Base-by-base conservation (phyloP, 2,797 vertebrate genomes). In the Lepilemur ruficaudatus region DNA sequence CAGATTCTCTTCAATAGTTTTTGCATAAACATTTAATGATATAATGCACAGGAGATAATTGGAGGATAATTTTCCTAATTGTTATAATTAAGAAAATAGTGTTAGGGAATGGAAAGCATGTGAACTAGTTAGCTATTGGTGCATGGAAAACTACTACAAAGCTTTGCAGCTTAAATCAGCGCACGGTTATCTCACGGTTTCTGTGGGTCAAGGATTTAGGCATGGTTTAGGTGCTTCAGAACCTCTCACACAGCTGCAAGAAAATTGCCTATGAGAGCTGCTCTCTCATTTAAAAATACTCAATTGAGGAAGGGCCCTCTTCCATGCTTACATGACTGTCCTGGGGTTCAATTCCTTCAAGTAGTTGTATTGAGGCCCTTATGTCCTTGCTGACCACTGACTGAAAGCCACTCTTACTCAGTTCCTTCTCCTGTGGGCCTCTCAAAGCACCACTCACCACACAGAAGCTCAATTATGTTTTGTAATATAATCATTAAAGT, bases 381-480 rank as follows among this genome's bases (percentile, higher is more conserved):
- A 7, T 32, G 32, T 63, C 52, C 55, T 81, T 72, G 28, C 65
- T 81, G 11, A 18, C 17, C 28, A n/a, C 15, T 61, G 22, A 52
- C 70, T 2, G 1, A 20, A 55, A 23, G 25, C 23, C 12, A 20
- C 32, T 14, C 41, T 52, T 2, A 0, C 41, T 43, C 3, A 0
- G 15, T 72, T 93, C 63, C 55, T 52, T 32, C 59, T 70, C 43
- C 15, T 12, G 14, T 22, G 23, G 65, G 38, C 30, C 18, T 23
- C 41, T 48, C 32, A n/a, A 50, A 32, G 41, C 22, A 43, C 10
- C n/a, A 35, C 5, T 80, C 15, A 43, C 4, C 1, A 4, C 30
- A 38, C 0, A 18, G 3, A 12, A 82, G 30, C 17, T 89, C 38
- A 25, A 63, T 89, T 55, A 32, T 30, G 9, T 46, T 38, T 73